Percentiles rank a stretch among this genome's conserved stretches.
Conservation (phyloP, 2,113 vertebrate genomes). For the Ammodytes marinus region DNA sequence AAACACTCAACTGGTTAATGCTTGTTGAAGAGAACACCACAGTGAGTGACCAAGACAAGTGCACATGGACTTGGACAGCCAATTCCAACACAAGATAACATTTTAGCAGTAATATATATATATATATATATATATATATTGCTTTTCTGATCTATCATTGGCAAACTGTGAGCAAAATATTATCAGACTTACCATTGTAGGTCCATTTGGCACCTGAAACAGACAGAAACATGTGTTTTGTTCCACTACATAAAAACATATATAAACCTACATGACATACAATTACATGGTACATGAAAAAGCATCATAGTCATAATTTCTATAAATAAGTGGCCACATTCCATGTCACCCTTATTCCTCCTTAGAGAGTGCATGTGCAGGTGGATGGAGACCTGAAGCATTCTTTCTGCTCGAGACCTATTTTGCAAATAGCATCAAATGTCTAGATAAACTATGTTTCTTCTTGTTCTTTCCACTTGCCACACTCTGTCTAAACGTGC, state of each 20-base stretch:
- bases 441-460: not conserved
- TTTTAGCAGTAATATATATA: not conserved
- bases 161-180: conserved; percentile 30
- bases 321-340: not conserved
- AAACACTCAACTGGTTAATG: not conserved
- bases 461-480: not conserved
- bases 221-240: conserved; percentile 35
- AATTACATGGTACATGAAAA: too few relatives aligned
- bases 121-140: not conserved
- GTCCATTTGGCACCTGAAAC: conserved; percentile 91
- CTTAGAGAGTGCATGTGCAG: not conserved
- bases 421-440: not conserved
- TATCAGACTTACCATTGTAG: conserved; percentile 89
- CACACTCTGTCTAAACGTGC: not conserved
- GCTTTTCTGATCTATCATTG: not conserved
- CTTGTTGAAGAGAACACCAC: not conserved
- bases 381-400: conserved; percentile 27
- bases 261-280: not conserved
- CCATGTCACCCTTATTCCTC: not conserved
- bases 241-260: conserved; percentile 1
- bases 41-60: not conserved
- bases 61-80: not conserved
- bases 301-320: not conserved
- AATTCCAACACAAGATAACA: not conserved
- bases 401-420: conserved; percentile 1